These are phyloP conservation scores for Oceanodroma leucorhoa DNA, from an alignment of 2,797 vertebrate genomes.

Conservation along the genomic window DNA sequence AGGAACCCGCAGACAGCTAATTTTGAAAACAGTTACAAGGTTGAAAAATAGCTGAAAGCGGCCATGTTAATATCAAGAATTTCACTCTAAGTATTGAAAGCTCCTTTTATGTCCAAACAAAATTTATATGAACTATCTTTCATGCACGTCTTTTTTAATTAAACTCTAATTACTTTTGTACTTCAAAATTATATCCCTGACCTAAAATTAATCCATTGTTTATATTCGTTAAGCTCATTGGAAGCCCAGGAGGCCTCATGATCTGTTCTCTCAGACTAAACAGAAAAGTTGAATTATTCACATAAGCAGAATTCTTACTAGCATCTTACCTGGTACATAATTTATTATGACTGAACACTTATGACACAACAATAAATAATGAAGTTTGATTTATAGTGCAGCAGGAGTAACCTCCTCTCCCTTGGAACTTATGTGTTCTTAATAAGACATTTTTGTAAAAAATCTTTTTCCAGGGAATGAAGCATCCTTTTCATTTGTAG, in stretches of 20 bases:
- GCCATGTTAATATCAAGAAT: not conserved
- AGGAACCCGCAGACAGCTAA: not conserved
- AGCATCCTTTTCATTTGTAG: not conserved
- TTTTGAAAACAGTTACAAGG: not conserved
- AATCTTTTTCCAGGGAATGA: not conserved
- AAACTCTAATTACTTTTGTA: not conserved
- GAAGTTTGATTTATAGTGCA: not conserved
- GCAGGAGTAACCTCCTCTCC: not conserved
- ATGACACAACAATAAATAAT: not conserved
- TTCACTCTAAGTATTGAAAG: not conserved
- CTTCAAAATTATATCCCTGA: constrained; percentile 4
- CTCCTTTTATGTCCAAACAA: not conserved
- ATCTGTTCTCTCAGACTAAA: not conserved
- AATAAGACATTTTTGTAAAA: not conserved
- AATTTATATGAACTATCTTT: not conserved
- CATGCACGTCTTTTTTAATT: not conserved
- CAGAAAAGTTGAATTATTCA: not conserved
- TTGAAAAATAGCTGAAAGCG: not conserved
- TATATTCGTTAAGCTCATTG: not conserved
- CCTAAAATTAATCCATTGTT: constrained; percentile 37
- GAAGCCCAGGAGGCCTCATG: not conserved
- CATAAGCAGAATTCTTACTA: not conserved
- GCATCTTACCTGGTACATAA: not conserved
- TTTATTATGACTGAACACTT: not conserved
- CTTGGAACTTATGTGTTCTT: not conserved